Base-by-base conservation (phyloP, 2,888 invertebrate species). In the Thymelicus acteon region DNA sequence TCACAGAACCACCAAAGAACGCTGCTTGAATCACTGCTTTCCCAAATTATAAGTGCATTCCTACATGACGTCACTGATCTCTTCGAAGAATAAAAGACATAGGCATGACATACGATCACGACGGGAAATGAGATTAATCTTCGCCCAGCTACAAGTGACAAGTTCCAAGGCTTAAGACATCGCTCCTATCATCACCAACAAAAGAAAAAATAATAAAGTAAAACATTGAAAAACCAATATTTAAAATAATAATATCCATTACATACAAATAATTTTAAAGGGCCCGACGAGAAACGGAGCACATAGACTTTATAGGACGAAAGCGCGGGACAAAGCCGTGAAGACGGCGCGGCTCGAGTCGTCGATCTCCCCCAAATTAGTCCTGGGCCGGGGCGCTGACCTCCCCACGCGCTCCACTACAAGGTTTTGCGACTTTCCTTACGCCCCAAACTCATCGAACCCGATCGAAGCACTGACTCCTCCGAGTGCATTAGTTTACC, bases 331-430 rank as follows among this genome's bases (percentile, higher is more conserved):
- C 93, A 92, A 92, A 91, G 92, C 88, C 76, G 72, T 73, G 76
- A 72, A 44, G 66, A 79, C 87, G 82, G 77, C 82, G 83, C 87
- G 83, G 77, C 82, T 83, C 85, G 86, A 91, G 91, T 90, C 93
- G 92, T 85, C 91, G 92, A 89, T 92, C 92, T 91, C 90, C 93
- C 90, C 93, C 92, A 88, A 93, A 93, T 93, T 93, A 93, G 92
- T 93, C 92, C 92, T 92, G 92, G 85, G 88, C 88, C 87, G 83
- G 92, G 92, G 89, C 92, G 91, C 86, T 92, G 92, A 92, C 92
- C 93, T 85, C 87, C 85, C 63, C 69, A 63, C 69, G 69, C 63
- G 58, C 63, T 62, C 62, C 47, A 67, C 40, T 44, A 47, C 63
- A 63, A 57, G 62, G 49, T 49, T 58, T 63, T 60, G 69, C 63